phyloP scores from a whole-genome alignment of 35 echinoderm and acorn worm genomes.

The Ptychodera flava region DNA sequence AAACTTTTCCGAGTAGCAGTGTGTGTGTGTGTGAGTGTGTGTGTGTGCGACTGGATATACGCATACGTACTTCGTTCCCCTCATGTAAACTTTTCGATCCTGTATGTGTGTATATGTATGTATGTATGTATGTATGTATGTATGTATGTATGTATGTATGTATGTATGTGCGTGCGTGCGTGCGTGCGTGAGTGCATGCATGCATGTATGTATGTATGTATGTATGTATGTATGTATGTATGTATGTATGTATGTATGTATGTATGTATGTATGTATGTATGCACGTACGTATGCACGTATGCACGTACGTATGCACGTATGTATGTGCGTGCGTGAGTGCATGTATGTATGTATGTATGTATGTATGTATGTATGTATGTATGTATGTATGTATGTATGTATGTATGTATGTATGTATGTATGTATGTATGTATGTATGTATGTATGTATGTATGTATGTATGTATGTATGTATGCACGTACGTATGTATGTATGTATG shows the following conservation, averaged over 20 bases:
- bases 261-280: background rate
- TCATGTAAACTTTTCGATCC: too few species aligned
- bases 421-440: background rate
- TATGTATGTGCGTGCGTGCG: background rate
- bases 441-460: conserved; percentile 2
- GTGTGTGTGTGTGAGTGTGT: too few species aligned
- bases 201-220: background rate
- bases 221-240: conserved; percentile 2
- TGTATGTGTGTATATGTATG: too few species aligned
- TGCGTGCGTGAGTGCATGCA: background rate
- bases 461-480: background rate
- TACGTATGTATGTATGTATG: background rate
- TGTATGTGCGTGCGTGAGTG: too few species aligned
- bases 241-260: conserved; percentile 2
- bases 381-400: conserved; percentile 2
- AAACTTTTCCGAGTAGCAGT: too few species aligned
- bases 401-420: background rate
- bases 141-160: background rate
- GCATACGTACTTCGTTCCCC: too few species aligned
- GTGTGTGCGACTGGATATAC: too few species aligned
- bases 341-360: conserved; percentile 1
- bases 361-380: background rate
- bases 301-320: background rate
- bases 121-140: too few species aligned
- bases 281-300: background rate